phyloP scores from a whole-genome alignment of 2,888 invertebrate species.

The Embidobia sp. region DNA sequence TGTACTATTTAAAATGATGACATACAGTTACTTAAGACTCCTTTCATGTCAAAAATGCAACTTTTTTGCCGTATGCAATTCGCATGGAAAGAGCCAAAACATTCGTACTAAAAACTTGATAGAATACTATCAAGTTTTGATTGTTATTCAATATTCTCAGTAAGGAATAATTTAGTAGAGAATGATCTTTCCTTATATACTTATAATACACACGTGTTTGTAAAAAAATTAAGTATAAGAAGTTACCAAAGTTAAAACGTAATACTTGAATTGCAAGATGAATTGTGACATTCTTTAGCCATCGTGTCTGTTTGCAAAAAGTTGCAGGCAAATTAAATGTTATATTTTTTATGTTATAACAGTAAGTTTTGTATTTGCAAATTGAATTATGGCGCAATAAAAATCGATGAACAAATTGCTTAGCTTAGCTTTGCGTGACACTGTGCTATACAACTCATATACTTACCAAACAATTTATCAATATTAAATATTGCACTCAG shows the following conservation, averaged over 20 bases:
- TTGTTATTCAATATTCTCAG: slow-evolving; percentile 23
- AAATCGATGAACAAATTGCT: slow-evolving; percentile 20
- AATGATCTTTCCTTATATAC: slow-evolving; percentile 18
- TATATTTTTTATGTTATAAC: slow-evolving; percentile 2
- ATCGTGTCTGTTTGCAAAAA: background rate
- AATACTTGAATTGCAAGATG: background rate
- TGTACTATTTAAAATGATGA: too few species aligned
- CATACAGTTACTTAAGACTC: too few species aligned
- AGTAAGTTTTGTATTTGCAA: slow-evolving; percentile 26
- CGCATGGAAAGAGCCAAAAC: too few species aligned
- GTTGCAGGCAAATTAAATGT: background rate
- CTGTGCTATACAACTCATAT: slow-evolving; percentile 39
- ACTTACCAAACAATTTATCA: slow-evolving; percentile 42
- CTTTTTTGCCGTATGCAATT: background rate
- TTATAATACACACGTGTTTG: slow-evolving; percentile 6
- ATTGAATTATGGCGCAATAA: slow-evolving; percentile 9
- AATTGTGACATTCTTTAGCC: background rate
- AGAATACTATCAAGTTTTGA: slow-evolving; percentile 12
- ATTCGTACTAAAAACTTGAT: too few species aligned
- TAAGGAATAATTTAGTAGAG: slow-evolving; percentile 17
- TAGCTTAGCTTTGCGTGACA: slow-evolving; percentile 49
- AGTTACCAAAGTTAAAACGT: background rate
- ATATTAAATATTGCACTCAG: slow-evolving; percentile 55
- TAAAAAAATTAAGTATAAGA: slow-evolving; percentile 21
- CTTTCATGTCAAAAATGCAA: too few species aligned